Percentiles rank a stretch among this genome's conserved stretches.
Conservation (phyloP, 2,797 vertebrate genomes). For the Phyllotis vaccarum region DNA sequence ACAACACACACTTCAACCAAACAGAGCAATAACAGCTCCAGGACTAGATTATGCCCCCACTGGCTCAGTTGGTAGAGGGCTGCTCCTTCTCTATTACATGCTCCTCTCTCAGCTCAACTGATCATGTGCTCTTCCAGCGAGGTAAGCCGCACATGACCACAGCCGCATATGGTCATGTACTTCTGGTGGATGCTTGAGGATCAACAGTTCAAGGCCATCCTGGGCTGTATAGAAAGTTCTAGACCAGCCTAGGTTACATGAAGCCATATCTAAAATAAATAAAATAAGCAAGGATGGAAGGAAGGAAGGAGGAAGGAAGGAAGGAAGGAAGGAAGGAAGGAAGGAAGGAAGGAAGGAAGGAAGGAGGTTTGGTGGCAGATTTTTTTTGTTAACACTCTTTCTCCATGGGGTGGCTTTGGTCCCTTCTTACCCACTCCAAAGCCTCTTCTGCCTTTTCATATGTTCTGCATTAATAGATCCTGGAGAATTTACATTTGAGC, state of each 20-base stretch:
- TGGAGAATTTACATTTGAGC: slow-evolving; percentile 80
- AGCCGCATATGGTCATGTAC: neutral
- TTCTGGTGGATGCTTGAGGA: neutral
- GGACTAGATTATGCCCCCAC: neutral
- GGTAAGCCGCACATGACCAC: neutral
- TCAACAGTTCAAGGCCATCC: neutral
- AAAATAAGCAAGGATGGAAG: neutral
- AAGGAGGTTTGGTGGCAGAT: neutral
- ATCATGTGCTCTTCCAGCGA: neutral
- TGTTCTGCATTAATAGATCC: slow-evolving; percentile 68
- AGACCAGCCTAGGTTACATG: neutral
- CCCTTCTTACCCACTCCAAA: accelerated
- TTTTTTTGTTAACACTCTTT: neutral
- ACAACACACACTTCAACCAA: neutral
- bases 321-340: neutral
- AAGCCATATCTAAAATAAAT: neutral
- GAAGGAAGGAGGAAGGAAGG: no score
- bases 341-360: neutral
- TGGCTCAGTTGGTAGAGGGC: neutral
- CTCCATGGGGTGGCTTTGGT: neutral
- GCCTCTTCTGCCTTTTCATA: slow-evolving; percentile 44
- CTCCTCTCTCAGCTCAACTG: neutral
- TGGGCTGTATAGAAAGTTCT: neutral
- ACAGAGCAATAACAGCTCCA: neutral
- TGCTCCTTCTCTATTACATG: neutral